These are phyloP conservation scores for Coelinius sp. DNA, from an alignment of 2,888 invertebrate genomes.

Conservation along the genomic window DNA sequence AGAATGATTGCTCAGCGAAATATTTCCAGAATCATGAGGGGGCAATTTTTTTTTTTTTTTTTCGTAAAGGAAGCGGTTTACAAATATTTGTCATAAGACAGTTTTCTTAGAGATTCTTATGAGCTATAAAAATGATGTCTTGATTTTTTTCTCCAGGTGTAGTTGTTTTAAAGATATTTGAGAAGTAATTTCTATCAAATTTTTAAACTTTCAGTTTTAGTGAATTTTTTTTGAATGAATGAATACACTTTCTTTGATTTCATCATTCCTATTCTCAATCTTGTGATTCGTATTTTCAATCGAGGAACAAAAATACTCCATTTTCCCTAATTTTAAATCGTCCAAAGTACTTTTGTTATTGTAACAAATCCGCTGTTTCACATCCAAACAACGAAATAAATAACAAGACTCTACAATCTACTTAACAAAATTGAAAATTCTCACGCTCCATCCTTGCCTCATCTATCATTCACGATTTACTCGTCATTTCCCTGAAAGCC, in stretches of 20 bases:
- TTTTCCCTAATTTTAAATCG: neutral
- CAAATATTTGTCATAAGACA: too few relatives aligned
- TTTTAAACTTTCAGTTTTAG: neutral
- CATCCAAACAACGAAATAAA: neutral
- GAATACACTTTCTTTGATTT: neutral
- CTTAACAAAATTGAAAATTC: conserved; percentile 6
- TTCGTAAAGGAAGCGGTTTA: too few relatives aligned
- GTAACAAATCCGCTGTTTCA: neutral
- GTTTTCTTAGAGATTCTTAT: too few relatives aligned
- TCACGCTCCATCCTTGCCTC: neutral
- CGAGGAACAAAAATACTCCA: neutral
- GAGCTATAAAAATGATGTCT: too few relatives aligned
- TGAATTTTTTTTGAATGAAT: neutral
- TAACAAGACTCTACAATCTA: neutral
- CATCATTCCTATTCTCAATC: conserved; percentile 5
- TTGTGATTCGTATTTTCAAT: neutral
- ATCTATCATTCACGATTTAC: conserved; percentile 7
- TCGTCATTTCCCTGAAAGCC: neutral
- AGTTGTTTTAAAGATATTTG: too few relatives aligned
- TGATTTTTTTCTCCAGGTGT: too few relatives aligned
- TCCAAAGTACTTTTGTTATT: neutral
- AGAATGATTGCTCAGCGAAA: too few relatives aligned
- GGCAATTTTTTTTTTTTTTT: too few relatives aligned
- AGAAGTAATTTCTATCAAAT: too few relatives aligned
- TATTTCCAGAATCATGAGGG: too few relatives aligned